Base-by-base conservation (phyloP, 2,888 invertebrate genomes). In the Steinernema scapterisci region DNA sequence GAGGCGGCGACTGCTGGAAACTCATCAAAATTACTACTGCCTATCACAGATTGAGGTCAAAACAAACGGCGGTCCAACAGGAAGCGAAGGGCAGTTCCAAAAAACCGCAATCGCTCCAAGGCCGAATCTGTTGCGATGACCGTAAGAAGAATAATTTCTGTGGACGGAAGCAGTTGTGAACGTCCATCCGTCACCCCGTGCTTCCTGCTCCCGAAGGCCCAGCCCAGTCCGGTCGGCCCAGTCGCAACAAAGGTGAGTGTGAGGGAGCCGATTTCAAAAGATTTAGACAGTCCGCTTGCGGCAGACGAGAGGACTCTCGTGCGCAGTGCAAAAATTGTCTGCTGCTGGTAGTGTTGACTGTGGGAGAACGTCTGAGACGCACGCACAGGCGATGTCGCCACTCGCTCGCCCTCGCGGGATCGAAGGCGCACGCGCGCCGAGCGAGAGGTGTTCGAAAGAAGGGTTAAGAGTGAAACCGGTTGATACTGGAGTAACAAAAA, bases 291-390 rank as follows among this genome's bases (percentile, higher is more conserved):
- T 63, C 63, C 31, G 31, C 63, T 63, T 16, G 63, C 63, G 63
- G 63, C 9, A 38, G 38, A 38, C 38, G 25, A 38, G 63, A 31
- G 38, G 63, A 63, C 25, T 63, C 63, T 63, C 63, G 63, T 27
- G 63, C 63, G 63, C 63, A 63, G 63, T 63, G 63, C 63, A 63
- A 63, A 63, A 63, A 63, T 63, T 63, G 63, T 63, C 63, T 63
- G 63, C 63, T 63, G 63, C 63, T 31, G 63, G 63, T 63, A 63
- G 63, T 38, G 38, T 38, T 38, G 38, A 16, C 63, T 63, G 63
- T 63, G 63, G 27, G 63, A 25, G 27, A 27, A 63, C 63, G 63
- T 63, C 63, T 63, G 25, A 63, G 63, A 63, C 38, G 63, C 21
- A 63, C 38, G 63, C 21, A 63, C 31, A 63, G 63, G 31, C 63